Evolutionary conservation across 2,888 invertebrate species (phyloP), one percentile per base, ranked within the genome.

Genomic region (Prosopocoilus inquinatus): DNA sequence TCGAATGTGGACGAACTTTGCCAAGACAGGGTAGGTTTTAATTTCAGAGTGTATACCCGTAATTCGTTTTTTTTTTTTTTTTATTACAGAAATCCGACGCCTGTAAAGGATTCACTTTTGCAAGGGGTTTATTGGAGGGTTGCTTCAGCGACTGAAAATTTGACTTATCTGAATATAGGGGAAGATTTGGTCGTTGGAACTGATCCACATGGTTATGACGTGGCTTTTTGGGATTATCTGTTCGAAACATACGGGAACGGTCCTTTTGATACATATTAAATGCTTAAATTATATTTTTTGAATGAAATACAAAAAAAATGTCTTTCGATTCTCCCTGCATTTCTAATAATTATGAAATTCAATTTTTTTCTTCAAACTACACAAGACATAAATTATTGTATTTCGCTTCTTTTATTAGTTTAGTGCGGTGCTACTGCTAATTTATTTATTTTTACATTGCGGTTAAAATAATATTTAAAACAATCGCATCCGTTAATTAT

Each of bases 211-310:
- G 32, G 54, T 8, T 43, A 61, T n/a, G 55, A 61, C n/a, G 61
- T 71, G 60, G 33, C 55, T 5, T 69, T 70, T 50, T 71, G 71
- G 71, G 63, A 66, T 3, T 43, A 64, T 12, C 45, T 69, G 15
- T 70, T 65, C 53, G 34, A 55, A 3, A 58, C 61, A 11, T 68
- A 66, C 49, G 67, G 66, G 3, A 53, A 53, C 36, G 59, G 65
- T 12, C 70, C 70, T 5, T 69, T 60, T 53, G 61, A 64, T 46
- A 70, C 69, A 1, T 71, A 67, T 56, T 68, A 55, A 55, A 39
- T 28, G 20, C 20, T 28, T 28, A 28, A 3, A 28, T 28, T 28
- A 28, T 28, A 28, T 28, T 28, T 3, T n/a, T 28, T 28, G 0
- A 28, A 28, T 28, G 7, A 28, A 28, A 28, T 5, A 28, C 3